Evolutionary conservation across 2,888 invertebrate species (phyloP), one percentile per base, ranked within the genome.

Genomic region (Stomorhina lunata): DNA sequence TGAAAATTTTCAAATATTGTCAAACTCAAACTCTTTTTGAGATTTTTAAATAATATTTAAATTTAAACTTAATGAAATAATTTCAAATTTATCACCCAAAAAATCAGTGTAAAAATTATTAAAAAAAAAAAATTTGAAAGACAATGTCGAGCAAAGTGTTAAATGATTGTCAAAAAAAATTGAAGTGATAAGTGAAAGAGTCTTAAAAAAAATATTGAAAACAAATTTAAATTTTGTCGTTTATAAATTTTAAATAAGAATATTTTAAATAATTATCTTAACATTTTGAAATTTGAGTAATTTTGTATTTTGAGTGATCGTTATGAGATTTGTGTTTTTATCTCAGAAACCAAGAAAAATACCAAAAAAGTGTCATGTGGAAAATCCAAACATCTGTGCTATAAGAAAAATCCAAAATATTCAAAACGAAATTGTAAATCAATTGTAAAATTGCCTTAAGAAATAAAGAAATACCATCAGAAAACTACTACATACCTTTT

Each of bases 331-430:
- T 65, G 48, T 79, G 43, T 71, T 40, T 20, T 66, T 68, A 32
- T 69, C 69, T 59, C 4, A 34, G 43, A 45, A 59, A 25, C n/a
- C 27, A 32, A 50, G 50, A 40, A 59, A 59, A 68, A 77, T 40
- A 65, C 59, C 61, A 48, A 63, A 15, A 43, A 53, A 75, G 32
- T 65, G 40, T 40, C 78, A 50, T 69, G 59, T 43, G 69, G 71
- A 59, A 79, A 75, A 82, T 25, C 75, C 72, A 43, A 79, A 82
- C 79, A 82, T 82, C 57, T 79, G 79, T 75, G 71, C 55, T 22
- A 66, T n/a, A 59, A 69, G n/a, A n/a, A n/a, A 69, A 72, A 12
- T 20, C 45, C 48, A 37, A 37, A 76, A 27, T 20, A 29, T 17
- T 66, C 53, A 72, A 48, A 61, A 7, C 1, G 4, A 57, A 68